Evolutionary conservation across 2,113 vertebrate genomes (phyloP), one percentile per base, ranked within the genome.

Genomic region (Bubo blakistoni): DNA sequence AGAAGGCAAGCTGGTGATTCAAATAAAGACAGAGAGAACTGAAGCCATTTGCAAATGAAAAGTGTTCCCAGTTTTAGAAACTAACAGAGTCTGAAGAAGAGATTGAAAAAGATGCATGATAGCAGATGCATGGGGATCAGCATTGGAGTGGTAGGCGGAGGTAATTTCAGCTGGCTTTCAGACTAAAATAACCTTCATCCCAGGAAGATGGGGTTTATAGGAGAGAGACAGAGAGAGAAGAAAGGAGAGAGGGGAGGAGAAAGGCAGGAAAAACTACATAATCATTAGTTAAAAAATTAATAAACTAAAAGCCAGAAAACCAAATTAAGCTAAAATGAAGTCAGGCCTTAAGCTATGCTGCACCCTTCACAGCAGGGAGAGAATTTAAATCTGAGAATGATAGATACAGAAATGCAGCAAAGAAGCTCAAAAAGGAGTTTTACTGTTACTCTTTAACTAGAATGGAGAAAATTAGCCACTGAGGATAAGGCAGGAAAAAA

Each of bases 21-120:
- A 11, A 90, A 91, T 42, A 69, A 70, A 96, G 70, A n/a, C 21
- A 63, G 46, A 79, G 59, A 65, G 27, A 91, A 91, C 65, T 54
- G 92, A 90, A 96, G 32, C 18, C 62, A 70, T 90, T 91, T 96
- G 78, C 58, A 96, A 96, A 85, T 86, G 81, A 91, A 95, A 97
- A 92, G 36, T 66, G 44, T 82, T 94, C 30, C 46, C 71, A 70
- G 58, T 88, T 97, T 94, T 96, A 97, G 94, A 97, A 93, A 90
- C 77, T 40, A 82, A 25, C 34, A 66, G 52, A 91, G 15, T 71
- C 47, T 72, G 46, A 86, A 86, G 36, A 94, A 76, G 84, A 88
- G 27, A 54, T 40, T 7, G 12, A 58, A 90, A 96, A 84, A 91
- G 5, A 58, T 17, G 21, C 29, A 65, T 77, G 40, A 61, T 8